Conservation (phyloP, 2,797 vertebrate species). For the Otolemur crassicaudatus region DNA sequence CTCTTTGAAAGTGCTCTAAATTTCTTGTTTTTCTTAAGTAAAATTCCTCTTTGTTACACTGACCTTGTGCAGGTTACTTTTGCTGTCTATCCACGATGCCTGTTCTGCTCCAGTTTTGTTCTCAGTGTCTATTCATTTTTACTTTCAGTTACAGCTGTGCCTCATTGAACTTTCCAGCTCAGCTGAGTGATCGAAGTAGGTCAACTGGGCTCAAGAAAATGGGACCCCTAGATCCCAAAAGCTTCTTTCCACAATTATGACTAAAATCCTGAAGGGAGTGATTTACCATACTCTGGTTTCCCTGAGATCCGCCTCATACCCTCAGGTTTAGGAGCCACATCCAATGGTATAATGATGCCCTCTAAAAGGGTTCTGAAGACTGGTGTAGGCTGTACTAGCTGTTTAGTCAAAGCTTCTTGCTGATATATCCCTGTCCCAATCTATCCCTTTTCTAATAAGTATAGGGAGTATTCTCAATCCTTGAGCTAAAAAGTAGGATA, state of each 20-base stretch:
- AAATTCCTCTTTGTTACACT: no score
- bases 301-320: not conserved
- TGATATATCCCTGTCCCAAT: not conserved
- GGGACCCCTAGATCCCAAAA: no score
- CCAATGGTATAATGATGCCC: not conserved
- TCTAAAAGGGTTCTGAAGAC: not conserved
- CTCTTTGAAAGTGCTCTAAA: no score
- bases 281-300: not conserved
- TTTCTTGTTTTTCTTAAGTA: no score
- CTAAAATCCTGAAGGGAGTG: not conserved
- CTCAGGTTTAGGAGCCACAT: not conserved
- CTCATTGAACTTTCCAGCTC: no score
- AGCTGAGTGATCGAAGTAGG: no score
- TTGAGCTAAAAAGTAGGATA: not conserved
- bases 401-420: not conserved
- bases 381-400: not conserved
- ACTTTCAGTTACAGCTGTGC: no score
- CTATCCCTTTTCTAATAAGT: not conserved
- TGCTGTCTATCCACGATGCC: no score
- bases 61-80: no score
- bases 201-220: no score
- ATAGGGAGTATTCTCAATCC: not conserved
- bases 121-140: no score
- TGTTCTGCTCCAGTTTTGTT: no score
- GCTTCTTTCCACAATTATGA: not conserved